Percentiles rank a stretch among this genome's conserved stretches.
phyloP scores from a whole-genome alignment of 2,113 vertebrate species.

The Larimichthys polyactis region DNA sequence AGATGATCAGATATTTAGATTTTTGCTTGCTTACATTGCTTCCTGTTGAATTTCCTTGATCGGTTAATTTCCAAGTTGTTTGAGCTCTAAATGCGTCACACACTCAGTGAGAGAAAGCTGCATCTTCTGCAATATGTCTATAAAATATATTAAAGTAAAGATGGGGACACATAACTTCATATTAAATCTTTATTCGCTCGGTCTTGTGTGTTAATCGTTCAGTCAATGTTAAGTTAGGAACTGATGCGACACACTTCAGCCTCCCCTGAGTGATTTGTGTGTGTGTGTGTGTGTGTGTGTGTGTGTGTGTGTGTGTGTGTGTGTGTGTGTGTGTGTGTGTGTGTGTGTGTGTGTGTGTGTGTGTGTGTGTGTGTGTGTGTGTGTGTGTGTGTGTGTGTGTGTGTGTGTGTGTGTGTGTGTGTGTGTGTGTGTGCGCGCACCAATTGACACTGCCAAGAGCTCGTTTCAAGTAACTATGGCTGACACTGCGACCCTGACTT shows the following conservation, averaged over 20 bases:
- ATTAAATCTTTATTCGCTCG: too few species aligned
- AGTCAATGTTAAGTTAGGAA: not conserved
- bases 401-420: too few species aligned
- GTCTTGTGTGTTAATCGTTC: not conserved
- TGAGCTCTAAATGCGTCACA: not conserved
- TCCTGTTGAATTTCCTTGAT: not conserved
- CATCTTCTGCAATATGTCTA: not conserved
- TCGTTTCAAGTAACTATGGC: slow-evolving; percentile 14
- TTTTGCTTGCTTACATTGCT: too few species aligned
- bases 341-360: too few species aligned
- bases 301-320: not conserved
- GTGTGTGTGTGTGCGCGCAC: not conserved
- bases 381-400: not conserved
- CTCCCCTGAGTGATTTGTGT: not conserved
- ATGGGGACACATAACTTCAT: not conserved
- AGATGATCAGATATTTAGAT: not conserved
- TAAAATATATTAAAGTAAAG: not conserved
- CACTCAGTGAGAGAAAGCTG: not conserved
- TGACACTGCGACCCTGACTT: slow-evolving; percentile 34
- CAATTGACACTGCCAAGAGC: slow-evolving; percentile 15
- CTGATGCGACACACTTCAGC: not conserved
- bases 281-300: too few species aligned
- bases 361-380: too few species aligned
- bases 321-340: too few species aligned
- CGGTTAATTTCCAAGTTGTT: not conserved